These are phyloP conservation scores for Drosophila mauritiana DNA, from an alignment of 1,140 invertebrate genomes.

Conservation along the genomic window DNA sequence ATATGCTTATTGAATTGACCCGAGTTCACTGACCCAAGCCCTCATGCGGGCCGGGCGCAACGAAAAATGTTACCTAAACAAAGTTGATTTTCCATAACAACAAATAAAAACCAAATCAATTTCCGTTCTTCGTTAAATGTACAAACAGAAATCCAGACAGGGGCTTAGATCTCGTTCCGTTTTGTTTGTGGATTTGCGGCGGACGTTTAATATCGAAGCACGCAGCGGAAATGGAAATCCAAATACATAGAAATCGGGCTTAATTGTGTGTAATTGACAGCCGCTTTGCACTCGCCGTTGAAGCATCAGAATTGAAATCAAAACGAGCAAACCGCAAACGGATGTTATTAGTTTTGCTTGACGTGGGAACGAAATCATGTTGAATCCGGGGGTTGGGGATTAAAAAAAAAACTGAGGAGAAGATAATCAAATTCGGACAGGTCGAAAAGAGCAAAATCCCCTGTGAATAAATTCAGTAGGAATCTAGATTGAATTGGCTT, in stretches of 20 bases:
- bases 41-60: constrained; percentile 12
- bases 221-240: constrained; percentile 68
- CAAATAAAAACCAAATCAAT: constrained; percentile 77
- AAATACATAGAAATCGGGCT: constrained; percentile 68
- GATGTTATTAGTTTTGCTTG: constrained; percentile 62
- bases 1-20: constrained; percentile 71
- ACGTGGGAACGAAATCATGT: constrained; percentile 6
- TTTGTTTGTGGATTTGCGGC: constrained; percentile 52
- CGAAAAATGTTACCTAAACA: constrained; percentile 42
- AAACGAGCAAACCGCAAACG: constrained; percentile 57
- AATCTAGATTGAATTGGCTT: too few relatives aligned
- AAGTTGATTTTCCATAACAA: constrained; percentile 68
- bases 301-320: constrained; percentile 38
- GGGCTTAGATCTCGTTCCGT: constrained; percentile 37
- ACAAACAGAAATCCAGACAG: constrained; percentile 22
- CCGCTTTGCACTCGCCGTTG: constrained; percentile 56
- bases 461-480: too few relatives aligned
- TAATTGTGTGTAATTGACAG: constrained; percentile 78
- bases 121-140: constrained; percentile 56
- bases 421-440: neutral
- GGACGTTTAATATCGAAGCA: constrained; percentile 60
- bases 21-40: constrained; percentile 52
- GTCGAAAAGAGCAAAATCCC: neutral
- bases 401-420: neutral
- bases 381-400: neutral